phyloP scores from a whole-genome alignment of 2,113 vertebrate species.

The Thunnus maccoyii region DNA sequence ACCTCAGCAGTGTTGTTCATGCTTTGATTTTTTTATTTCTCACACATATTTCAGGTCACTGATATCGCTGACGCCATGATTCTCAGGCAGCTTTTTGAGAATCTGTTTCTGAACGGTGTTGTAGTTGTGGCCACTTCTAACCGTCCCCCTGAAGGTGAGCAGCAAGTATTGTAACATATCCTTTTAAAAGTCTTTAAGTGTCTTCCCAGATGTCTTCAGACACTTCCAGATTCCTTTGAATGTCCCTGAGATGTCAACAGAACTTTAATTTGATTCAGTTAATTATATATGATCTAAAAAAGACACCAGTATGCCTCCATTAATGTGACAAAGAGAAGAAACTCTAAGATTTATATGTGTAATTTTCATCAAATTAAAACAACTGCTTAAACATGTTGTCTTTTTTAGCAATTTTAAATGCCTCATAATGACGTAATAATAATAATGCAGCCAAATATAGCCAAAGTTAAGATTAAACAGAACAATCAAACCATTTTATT shows the following conservation, averaged over 20 bases:
- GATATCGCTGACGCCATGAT: constrained; percentile 99
- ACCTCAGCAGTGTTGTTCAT: background rate
- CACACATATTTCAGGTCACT: constrained; percentile 89
- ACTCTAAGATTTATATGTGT: background rate
- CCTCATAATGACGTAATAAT: no score
- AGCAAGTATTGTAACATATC: background rate
- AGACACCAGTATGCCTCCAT: no score
- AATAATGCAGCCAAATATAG: no score
- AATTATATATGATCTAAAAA: background rate
- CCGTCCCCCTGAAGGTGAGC: constrained; percentile 90
- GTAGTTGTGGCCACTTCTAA: constrained; percentile 98
- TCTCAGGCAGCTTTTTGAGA: constrained; percentile 99
- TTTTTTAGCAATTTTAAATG: no score
- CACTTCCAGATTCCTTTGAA: background rate
- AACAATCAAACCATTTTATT: background rate
- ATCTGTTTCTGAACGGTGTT: constrained; percentile 95
- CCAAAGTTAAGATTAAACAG: background rate
- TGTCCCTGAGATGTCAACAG: background rate
- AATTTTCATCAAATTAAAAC: background rate
- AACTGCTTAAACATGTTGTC: no score
- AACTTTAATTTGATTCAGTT: background rate
- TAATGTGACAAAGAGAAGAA: background rate
- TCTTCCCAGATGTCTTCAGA: no score
- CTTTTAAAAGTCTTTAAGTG: no score
- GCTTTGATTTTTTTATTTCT: background rate